Conservation (phyloP, 1,140 invertebrate genomes). For the Bombus turneri region DNA sequence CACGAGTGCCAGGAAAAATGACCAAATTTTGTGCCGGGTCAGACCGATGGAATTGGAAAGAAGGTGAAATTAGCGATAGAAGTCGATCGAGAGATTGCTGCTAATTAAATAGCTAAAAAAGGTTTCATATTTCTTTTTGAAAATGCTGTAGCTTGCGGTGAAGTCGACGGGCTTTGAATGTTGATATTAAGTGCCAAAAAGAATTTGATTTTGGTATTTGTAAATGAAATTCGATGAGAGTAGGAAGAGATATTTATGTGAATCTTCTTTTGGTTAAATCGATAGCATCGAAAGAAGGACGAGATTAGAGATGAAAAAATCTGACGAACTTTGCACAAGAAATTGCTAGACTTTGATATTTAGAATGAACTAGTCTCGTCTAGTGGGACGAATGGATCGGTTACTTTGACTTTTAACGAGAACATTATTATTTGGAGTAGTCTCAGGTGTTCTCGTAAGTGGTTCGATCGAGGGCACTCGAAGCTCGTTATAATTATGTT, state of each 20-base stretch:
- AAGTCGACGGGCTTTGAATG: no score
- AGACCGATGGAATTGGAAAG: background rate
- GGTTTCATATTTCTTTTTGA: background rate
- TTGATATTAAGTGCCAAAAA: background rate
- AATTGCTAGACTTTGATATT: background rate
- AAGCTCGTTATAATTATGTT: background rate
- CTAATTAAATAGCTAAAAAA: no score
- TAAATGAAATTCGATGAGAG: background rate
- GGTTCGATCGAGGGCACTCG: background rate
- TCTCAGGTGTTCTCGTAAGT: background rate
- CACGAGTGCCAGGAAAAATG: slow-evolving; percentile 30
- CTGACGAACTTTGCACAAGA: background rate
- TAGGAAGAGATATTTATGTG: background rate
- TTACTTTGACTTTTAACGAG: background rate
- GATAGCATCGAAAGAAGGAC: no score
- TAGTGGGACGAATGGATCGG: background rate
- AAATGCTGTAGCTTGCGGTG: no score
- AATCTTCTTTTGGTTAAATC: no score
- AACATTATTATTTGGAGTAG: background rate
- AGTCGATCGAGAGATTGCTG: background rate
- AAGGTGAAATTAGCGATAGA: background rate
- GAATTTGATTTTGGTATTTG: background rate
- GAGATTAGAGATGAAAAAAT: no score
- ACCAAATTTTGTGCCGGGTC: background rate
- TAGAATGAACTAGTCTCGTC: background rate